A percentile compares a stretch with the other conserved stretches of the same genome.
Conservation (phyloP, 2,888 invertebrate genomes). For the Baccha elongata region DNA sequence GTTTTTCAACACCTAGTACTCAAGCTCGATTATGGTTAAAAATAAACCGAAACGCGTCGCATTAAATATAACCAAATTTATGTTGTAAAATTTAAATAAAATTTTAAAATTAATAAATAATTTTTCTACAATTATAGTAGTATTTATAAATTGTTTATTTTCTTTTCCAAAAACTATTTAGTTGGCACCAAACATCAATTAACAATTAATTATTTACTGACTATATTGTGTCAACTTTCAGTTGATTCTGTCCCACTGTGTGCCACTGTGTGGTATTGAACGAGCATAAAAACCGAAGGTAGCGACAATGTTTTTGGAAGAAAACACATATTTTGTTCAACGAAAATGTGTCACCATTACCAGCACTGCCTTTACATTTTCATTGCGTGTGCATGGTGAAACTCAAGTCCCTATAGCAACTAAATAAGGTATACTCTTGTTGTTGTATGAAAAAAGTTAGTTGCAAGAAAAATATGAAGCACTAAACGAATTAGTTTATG, state of each 20-base stretch:
- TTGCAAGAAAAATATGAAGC: conserved; percentile 47
- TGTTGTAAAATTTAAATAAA: too few relatives aligned
- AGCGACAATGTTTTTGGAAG: conserved; percentile 26
- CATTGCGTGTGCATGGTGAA: conserved; percentile 43
- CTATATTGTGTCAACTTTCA: not conserved
- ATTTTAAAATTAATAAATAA: too few relatives aligned
- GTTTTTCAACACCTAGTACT: too few relatives aligned
- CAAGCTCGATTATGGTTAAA: too few relatives aligned
- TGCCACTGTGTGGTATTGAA: too few relatives aligned
- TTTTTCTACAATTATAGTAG: too few relatives aligned
- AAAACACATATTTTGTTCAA: conserved; percentile 5
- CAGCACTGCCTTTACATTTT: conserved; percentile 36
- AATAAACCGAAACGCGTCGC: too few relatives aligned
- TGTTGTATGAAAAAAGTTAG: not conserved
- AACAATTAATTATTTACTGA: too few relatives aligned
- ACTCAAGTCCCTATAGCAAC: conserved; percentile 56
- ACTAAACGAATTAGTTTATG: conserved; percentile 69
- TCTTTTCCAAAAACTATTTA: too few relatives aligned
- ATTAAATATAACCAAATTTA: too few relatives aligned
- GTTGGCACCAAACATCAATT: too few relatives aligned
- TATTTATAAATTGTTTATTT: too few relatives aligned
- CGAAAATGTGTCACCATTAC: conserved; percentile 67
- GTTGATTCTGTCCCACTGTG: not conserved
- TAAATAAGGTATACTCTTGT: not conserved
- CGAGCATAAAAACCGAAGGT: conserved; percentile 7